Evolutionary conservation across 2,797 vertebrate species (phyloP).

Genomic region (Psittacula derbiana): DNA sequence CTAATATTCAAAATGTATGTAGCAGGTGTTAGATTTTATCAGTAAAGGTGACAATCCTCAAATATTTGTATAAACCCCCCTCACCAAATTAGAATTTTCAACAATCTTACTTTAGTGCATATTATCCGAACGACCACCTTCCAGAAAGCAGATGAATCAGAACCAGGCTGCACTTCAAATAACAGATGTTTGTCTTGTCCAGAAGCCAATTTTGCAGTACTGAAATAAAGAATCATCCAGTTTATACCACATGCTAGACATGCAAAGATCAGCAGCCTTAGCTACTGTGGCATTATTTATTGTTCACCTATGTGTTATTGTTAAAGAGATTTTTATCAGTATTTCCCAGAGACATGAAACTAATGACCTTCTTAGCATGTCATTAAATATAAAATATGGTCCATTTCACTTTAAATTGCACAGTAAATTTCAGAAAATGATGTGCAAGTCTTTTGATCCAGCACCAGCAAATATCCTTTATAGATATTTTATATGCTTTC

Average conservation of each 20-base stretch:
- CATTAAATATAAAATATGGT: neutral
- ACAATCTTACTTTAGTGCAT: slow-evolving; percentile 90
- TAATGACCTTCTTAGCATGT: neutral
- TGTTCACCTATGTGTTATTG: neutral
- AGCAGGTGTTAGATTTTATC: neutral
- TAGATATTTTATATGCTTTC: neutral
- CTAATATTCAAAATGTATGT: neutral
- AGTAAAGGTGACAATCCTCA: neutral
- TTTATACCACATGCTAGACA: neutral
- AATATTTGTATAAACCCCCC: neutral
- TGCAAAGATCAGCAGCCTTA: neutral
- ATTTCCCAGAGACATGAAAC: neutral
- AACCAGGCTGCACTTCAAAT: slow-evolving; percentile 94
- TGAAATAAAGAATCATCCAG: slow-evolving; percentile 69
- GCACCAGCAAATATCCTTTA: neutral
- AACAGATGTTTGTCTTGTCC: slow-evolving; percentile 95
- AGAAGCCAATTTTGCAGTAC: slow-evolving; percentile 88
- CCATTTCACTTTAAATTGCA: neutral
- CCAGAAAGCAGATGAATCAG: slow-evolving; percentile 94
- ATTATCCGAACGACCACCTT: slow-evolving; percentile 92
- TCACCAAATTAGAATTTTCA: neutral
- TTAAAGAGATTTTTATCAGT: neutral
- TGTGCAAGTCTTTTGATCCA: neutral
- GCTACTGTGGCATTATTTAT: neutral
- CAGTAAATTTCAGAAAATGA: neutral